Percentiles rank a stretch among this genome's conserved stretches.
These are phyloP conservation scores for Nycticryphes semicollaris DNA, from an alignment of 2,113 vertebrate genomes.

Conservation along the genomic window DNA sequence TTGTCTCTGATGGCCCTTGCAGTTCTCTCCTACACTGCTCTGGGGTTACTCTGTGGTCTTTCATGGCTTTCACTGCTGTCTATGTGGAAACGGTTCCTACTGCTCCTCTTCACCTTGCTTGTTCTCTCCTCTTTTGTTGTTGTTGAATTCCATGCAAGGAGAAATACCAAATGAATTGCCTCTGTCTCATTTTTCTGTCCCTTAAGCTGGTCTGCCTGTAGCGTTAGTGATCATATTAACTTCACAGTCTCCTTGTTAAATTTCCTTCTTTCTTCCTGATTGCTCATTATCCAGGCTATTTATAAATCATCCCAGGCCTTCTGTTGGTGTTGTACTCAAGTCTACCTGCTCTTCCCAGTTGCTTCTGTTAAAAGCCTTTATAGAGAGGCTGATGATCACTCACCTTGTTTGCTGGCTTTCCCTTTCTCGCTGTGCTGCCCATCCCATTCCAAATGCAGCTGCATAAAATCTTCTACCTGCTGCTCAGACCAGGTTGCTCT, in stretches of 20 bases:
- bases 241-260: constrained; percentile 14
- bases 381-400: not conserved
- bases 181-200: not conserved
- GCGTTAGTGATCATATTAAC: not conserved
- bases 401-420: not conserved
- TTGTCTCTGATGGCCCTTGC: not conserved
- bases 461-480: not conserved
- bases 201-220: not conserved
- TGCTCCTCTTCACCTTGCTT: not conserved
- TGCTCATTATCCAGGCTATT: constrained; percentile 9
- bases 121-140: not conserved
- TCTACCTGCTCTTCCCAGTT: not conserved
- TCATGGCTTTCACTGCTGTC: not conserved
- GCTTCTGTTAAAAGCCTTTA: not conserved
- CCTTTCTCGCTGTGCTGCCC: not conserved
- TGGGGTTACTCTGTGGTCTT: not conserved
- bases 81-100: not conserved
- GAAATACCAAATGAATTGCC: not conserved
- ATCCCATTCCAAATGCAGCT: not conserved
- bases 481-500: not conserved
- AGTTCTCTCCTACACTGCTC: not conserved
- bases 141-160: not conserved
- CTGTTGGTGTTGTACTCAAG: not conserved
- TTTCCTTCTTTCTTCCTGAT: constrained; percentile 20
- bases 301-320: constrained; percentile 1